phyloP scores from a whole-genome alignment of 2,797 vertebrate genomes.

The Neopelma chrysocephalum region DNA sequence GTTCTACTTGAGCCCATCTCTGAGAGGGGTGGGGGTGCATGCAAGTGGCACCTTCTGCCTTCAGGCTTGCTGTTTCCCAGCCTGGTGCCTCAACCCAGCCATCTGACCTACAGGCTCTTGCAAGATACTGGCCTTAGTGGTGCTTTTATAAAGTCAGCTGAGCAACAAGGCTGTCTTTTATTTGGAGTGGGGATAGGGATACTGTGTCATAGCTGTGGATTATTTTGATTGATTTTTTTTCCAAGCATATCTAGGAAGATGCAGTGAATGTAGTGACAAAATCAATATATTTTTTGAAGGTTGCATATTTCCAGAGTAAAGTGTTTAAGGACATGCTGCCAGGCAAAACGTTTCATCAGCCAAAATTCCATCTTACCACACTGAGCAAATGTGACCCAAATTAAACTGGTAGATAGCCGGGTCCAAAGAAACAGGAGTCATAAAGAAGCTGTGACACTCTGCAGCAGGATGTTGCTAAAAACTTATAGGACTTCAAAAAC shows the following conservation, averaged over 20 bases:
- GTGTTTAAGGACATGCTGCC: not conserved
- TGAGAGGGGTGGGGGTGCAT: not conserved
- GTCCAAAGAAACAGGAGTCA: not conserved
- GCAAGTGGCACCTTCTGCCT: not conserved
- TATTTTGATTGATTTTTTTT: not conserved
- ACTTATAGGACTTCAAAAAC: not conserved
- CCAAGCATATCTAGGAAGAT: not conserved
- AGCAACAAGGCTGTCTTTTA: not conserved
- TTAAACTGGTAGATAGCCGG: not conserved
- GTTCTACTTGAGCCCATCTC: not conserved
- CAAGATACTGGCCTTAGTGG: not conserved
- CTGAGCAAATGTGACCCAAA: not conserved
- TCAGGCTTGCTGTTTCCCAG: not conserved
- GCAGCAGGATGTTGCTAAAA: not conserved
- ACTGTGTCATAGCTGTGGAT: not conserved
- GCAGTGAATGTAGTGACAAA: not conserved
- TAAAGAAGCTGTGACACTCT: not conserved
- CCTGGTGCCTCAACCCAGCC: not conserved
- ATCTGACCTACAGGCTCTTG: not conserved
- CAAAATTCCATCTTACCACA: not conserved
- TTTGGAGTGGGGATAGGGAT: not conserved
- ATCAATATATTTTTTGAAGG: not conserved
- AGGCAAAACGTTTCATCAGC: not conserved
- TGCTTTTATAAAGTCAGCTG: not conserved
- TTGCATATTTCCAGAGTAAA: conserved; percentile 9